phyloP scores from a whole-genome alignment of 2,113 vertebrate genomes.

The Strix uralensis region DNA sequence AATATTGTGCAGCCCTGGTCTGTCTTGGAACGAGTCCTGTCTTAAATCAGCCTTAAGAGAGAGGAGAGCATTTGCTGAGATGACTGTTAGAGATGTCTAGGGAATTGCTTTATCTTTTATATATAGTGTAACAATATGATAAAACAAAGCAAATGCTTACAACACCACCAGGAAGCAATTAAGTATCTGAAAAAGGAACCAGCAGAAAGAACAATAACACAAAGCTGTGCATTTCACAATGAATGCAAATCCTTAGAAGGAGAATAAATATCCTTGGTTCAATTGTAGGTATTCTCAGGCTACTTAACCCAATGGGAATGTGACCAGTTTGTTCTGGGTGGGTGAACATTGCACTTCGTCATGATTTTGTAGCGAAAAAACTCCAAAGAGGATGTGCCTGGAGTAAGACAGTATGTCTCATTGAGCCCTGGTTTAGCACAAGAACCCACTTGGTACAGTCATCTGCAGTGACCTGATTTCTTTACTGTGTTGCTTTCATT shows the following conservation, averaged over 20 bases:
- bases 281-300: not conserved
- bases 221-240: not conserved
- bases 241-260: not conserved
- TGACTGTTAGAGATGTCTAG: not conserved
- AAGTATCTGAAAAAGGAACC: not conserved
- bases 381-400: not conserved
- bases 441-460: not conserved
- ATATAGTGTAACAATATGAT: not conserved
- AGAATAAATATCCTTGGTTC: not conserved
- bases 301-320: not conserved
- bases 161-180: slow-evolving; percentile 6
- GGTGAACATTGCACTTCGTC: not conserved
- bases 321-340: not conserved
- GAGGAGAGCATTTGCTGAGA: not conserved
- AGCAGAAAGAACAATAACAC: not conserved
- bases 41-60: not conserved
- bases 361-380: not conserved
- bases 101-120: slow-evolving; percentile 9
- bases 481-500: not conserved
- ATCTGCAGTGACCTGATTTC: not conserved
- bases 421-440: not conserved
- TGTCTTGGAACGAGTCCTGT: not conserved
- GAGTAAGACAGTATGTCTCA: not conserved
- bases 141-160: slow-evolving; percentile 25
- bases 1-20: not conserved